Evolutionary conservation across 2,113 vertebrate species (phyloP), one percentile per base, ranked within the genome.

Genomic region (Orientallactaga bullata): DNA sequence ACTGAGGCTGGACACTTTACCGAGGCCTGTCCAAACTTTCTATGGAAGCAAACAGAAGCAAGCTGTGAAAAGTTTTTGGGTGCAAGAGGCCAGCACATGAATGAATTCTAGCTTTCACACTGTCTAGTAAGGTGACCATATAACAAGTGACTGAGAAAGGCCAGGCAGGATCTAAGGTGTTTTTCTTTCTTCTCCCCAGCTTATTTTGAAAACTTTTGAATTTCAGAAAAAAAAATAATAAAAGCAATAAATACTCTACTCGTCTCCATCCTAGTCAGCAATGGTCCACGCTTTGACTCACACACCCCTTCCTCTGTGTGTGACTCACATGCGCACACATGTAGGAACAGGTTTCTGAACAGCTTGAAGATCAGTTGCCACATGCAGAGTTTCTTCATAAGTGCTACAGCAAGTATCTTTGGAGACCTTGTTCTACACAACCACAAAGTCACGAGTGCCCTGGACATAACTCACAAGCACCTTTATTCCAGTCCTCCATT

Each of bases 201-300:
- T 51, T 7, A 60, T 5, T 37, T 20, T 1, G 17, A 71, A 80
- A 83, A 93, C 9, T 84, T 84, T 17, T 47, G 78, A 32, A 78
- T 39, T 32, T 72, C 47, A 68, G 72, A 30, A 78, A 73, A 15
- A 47, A 51, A 76, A 47, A 71, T 26, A 17, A 26, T 73, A 65
- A 69, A 9, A 39, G 69, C 65, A 30, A 24, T 9, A 28, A 71
- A 20, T 11, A 12, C 26, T 1, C 0, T 28, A 42, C 21, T 74
- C 13, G 17, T n/a, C 35, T 60, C 6, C 42, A 0, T 1, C 42
- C 28, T 42, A 0, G 9, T 15, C 61, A 28, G 58, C 7, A 5
- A 10, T 0, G 1, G 58, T 9, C 35, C 32, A 7, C 28, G 2
- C 10, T 5, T 11, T 7, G 28, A 15, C 76, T 71, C 1, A 0